Evolutionary conservation across 2,888 invertebrate genomes (phyloP).

Genomic region (Salticus scenicus): DNA sequence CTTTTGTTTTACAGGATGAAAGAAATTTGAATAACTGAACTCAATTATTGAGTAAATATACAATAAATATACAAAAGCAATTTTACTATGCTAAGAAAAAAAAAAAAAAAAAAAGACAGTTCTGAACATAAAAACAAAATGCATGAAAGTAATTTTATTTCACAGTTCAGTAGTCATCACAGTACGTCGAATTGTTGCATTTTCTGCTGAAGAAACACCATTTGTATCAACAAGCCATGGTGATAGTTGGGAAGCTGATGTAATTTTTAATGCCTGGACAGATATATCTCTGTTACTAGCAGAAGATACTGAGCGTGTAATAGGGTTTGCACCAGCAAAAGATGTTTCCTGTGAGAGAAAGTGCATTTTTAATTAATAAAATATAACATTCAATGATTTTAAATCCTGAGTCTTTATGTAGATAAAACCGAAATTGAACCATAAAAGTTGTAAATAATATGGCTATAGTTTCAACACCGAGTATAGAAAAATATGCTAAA

Average conservation of each 20-base stretch:
- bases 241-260: slow-evolving; percentile 66
- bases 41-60: too few species aligned
- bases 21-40: too few species aligned
- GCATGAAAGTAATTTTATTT: not conserved
- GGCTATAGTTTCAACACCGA: not conserved
- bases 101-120: not conserved
- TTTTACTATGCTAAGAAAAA: too few species aligned
- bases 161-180: slow-evolving; percentile 73
- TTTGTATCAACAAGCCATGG: slow-evolving; percentile 71
- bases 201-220: slow-evolving; percentile 33
- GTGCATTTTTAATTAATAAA: too few species aligned
- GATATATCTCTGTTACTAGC: slow-evolving; percentile 71
- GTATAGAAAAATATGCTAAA: not conserved
- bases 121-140: not conserved
- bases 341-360: slow-evolving; percentile 73
- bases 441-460: not conserved
- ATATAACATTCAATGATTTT: too few species aligned
- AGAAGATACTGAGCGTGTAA: slow-evolving; percentile 72
- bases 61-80: too few species aligned
- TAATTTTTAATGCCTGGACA: slow-evolving; percentile 69
- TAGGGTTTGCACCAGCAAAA: slow-evolving; percentile 72
- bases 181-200: slow-evolving; percentile 66
- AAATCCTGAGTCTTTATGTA: not conserved
- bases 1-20: too few species aligned
- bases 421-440: not conserved